These are phyloP conservation scores for Polydesmus complanatus DNA, from an alignment of 2,888 invertebrate genomes.

Conservation along the genomic window DNA sequence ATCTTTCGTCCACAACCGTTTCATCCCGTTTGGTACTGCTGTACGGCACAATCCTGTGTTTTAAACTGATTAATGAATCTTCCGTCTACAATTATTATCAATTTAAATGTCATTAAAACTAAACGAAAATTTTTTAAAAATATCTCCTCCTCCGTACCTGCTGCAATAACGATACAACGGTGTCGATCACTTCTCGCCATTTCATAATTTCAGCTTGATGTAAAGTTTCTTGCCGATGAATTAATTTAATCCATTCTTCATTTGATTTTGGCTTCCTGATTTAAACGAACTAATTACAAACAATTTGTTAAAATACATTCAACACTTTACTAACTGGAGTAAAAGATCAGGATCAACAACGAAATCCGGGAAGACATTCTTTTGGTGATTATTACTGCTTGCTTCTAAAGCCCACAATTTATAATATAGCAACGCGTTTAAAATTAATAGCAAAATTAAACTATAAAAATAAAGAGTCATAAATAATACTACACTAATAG, in stretches of 20 bases:
- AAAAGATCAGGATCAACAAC: slow-evolving; percentile 6
- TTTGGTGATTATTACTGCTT: slow-evolving; percentile 16
- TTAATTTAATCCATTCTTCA: slow-evolving; percentile 64
- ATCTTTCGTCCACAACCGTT: background rate
- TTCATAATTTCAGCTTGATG: slow-evolving; percentile 67
- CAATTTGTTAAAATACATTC: background rate
- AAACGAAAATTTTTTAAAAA: background rate
- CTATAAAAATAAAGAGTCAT: background rate
- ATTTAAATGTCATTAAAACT: background rate
- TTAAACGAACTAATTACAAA: background rate
- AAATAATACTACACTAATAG: background rate
- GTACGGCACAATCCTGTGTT: slow-evolving; percentile 4
- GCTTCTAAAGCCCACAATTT: slow-evolving; percentile 61
- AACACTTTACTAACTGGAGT: slow-evolving; percentile 3
- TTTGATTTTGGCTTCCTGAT: slow-evolving; percentile 44
- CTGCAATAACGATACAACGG: slow-evolving; percentile 32
- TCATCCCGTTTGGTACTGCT: background rate
- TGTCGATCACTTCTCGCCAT: slow-evolving; percentile 48
- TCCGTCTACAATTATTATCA: background rate
- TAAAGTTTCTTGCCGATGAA: slow-evolving; percentile 64
- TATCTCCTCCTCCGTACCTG: slow-evolving; percentile 24
- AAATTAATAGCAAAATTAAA: slow-evolving; percentile 47
- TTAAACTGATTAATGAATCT: slow-evolving; percentile 7
- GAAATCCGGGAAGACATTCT: slow-evolving; percentile 2
- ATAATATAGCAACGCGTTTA: slow-evolving; percentile 69